Base-by-base conservation (phyloP, 2,113 vertebrate species). In the Microtus ochrogaster region DNA sequence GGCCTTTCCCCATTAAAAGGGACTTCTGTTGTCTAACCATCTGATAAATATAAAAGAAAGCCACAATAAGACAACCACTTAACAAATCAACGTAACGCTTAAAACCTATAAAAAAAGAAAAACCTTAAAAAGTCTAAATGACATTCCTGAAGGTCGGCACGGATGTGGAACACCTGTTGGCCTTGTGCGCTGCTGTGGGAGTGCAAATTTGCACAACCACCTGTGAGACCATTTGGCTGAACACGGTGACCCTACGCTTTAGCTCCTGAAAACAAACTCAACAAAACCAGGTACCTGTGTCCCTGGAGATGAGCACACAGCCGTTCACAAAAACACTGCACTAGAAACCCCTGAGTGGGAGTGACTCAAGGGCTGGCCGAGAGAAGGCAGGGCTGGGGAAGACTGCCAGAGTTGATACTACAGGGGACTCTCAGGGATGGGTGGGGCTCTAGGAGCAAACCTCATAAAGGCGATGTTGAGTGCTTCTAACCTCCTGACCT, bases 31-130 rank as follows among this genome's bases (percentile, higher is more conserved):
- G 36, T 30, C 82, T 87, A 65, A n/a, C 26, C 79, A 39, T 47
- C 41, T 73, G 95, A 77, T 77, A 88, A 90, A 94, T n/a, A 70
- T 5, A 61, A 79, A 79, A 47, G 52, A 52, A 83, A 89, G 39
- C 73, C 28, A 41, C 91, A 70, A 6, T 33, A 72, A 96, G 36
- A 79, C 13, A 49, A 36, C 72, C 11, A 12, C 66, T 61, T 63
- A 30, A 41, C 4, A 55, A 89, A 49, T 49, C 68, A 52, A 41
- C 39, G 33, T 24, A 77, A 77, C 1, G 63, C n/a, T 73, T 73
- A 39, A 22, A 73, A 39, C 9, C 44, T 22, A 10, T 4, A 21
- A n/a, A 72, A 72, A 72, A 36, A 36, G 6, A 36, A n/a, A 52
- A n/a, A 52, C 39, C 74, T 47, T 22, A 41, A n/a, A 93, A 78